phyloP scores from a whole-genome alignment of 2,113 vertebrate species.

The Ceyx cyanopectus region DNA sequence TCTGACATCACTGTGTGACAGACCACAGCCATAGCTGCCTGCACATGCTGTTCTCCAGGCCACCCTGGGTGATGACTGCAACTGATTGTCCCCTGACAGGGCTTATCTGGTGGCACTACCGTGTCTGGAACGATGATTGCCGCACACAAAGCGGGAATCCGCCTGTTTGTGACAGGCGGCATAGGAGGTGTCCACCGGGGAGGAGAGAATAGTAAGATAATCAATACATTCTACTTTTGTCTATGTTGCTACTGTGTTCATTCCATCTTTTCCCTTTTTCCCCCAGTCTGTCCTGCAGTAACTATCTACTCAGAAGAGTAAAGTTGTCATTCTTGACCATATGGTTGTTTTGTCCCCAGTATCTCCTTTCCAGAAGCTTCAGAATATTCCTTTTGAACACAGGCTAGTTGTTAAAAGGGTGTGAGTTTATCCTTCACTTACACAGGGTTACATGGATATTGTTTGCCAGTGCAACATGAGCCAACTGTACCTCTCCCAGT shows the following conservation, averaged over 20 bases:
- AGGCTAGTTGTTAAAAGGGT: background rate
- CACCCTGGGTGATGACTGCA: background rate
- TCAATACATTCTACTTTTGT: background rate
- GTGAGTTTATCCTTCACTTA: background rate
- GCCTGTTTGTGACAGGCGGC: constrained; percentile 89
- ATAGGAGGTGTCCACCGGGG: constrained; percentile 90
- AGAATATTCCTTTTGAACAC: background rate
- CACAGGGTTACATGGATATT: background rate
- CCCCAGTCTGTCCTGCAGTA: background rate
- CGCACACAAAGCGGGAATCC: constrained; percentile 85
- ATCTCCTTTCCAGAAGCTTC: constrained; percentile 2
- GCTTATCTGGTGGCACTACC: constrained; percentile 87
- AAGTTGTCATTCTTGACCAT: background rate
- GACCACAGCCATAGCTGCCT: background rate
- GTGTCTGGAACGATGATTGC: constrained; percentile 90
- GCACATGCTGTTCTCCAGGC: accelerated
- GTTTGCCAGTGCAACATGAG: background rate
- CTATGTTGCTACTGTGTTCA: background rate
- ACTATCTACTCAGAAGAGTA: background rate
- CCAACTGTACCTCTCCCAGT: background rate
- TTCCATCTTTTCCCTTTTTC: background rate
- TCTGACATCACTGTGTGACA: background rate
- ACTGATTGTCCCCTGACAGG: constrained; percentile 69
- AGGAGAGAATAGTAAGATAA: constrained; percentile 86
- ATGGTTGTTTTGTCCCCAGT: background rate